Conservation (phyloP, 2,888 invertebrate genomes). For the Thymelicus sylvestris region DNA sequence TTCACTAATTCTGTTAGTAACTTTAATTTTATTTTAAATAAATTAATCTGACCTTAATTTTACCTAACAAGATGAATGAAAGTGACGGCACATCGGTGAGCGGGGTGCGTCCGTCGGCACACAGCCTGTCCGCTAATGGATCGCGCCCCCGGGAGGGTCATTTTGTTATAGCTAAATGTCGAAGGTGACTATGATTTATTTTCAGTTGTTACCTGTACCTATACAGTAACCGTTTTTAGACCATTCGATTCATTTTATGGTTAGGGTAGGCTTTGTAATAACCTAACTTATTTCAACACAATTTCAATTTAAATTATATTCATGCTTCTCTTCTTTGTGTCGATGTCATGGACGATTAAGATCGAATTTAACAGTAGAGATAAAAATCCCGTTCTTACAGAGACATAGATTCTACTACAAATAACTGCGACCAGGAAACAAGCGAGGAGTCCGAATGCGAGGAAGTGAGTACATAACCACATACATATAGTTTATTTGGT, state of each 20-base stretch:
- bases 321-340: too few relatives aligned
- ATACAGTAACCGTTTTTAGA: not conserved
- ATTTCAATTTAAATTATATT: too few relatives aligned
- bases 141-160: conserved; percentile 48
- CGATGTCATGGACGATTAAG: too few relatives aligned
- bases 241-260: not conserved
- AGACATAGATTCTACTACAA: conserved; percentile 47
- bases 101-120: conserved; percentile 19
- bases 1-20: too few relatives aligned
- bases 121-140: conserved; percentile 30
- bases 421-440: conserved; percentile 54
- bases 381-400: conserved; percentile 43
- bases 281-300: too few relatives aligned
- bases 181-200: conserved; percentile 53
- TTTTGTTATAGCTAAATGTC: conserved; percentile 64
- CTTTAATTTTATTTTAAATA: conserved; percentile 9
- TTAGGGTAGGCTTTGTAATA: not conserved
- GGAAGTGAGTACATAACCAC: conserved; percentile 52
- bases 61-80: conserved; percentile 38
- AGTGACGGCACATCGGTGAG: conserved; percentile 25
- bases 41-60: conserved; percentile 14
- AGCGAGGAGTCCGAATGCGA: conserved; percentile 65
- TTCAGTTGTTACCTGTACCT: not conserved
- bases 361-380: too few relatives aligned
- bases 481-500: not conserved